Base-by-base conservation (phyloP, 92 coral and sea anemone genomes). In the Phenganax marumi region DNA sequence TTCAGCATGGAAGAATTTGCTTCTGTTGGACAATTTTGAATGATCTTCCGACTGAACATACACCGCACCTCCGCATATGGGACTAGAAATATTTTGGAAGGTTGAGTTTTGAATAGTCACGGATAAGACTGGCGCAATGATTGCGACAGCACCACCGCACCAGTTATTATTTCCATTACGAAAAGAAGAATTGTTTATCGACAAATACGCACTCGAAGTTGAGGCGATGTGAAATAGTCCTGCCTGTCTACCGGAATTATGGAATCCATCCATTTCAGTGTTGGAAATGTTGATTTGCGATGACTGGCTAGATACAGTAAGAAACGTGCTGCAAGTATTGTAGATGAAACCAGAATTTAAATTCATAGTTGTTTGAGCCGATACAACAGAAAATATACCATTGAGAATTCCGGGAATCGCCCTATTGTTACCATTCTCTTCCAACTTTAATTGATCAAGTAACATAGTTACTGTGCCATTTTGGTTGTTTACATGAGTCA, bases 81-180 rank as follows among this genome's bases (percentile, higher is more conserved):
- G 10, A 23, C 22, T 8, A 19, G 72, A 76, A 25, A 76, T 71
- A 9, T 63, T 75, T 22, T 17, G 21, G 52, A 85, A 64, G 21
- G n/a, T 51, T 14, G 77, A 77, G 53, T 65, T 52, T 46, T 58
- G 19, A 39, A 85, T 65, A 21, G 10, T 12, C 18, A 85, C 25
- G 22, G 68, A 12, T 6, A 39, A 66, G 43, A 52, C 69, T 33
- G 68, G 60, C 3, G 70, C 84, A n/a, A 12, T 17, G 14, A 85
- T 24, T 22, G 10, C 68, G 55, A 72, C 77, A 12, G 19, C 58
- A 11, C 87, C 87, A 26, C 87, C 84, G 14, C 10, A 8, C 65
- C 78, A 5, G 65, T 7, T 46, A 33, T 21, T 12, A 11, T 23
- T 63, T 8, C 65, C 66, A 49, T 77, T 68, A 33, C 43, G 33